phyloP scores from a whole-genome alignment of 2,113 vertebrate genomes.

The Tragelaphus scriptus region DNA sequence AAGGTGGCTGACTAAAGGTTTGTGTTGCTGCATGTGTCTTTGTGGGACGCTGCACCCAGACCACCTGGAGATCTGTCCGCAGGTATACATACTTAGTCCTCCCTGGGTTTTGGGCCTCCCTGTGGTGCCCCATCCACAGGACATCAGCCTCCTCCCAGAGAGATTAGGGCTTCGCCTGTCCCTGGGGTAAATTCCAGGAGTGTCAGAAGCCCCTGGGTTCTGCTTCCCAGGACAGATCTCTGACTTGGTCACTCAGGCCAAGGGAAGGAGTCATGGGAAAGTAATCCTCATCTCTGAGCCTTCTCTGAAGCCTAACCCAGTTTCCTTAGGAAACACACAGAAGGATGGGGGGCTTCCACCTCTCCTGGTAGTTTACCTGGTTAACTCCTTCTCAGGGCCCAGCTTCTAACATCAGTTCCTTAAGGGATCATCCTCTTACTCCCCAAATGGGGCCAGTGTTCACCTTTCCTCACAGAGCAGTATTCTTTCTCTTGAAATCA shows the following conservation, averaged over 20 bases:
- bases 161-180: neutral
- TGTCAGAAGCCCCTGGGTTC: neutral
- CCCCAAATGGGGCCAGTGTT: neutral
- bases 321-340: neutral
- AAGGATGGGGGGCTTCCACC: neutral
- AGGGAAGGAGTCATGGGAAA: neutral
- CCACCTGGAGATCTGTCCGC: neutral
- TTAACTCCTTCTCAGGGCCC: neutral
- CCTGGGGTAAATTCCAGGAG: neutral
- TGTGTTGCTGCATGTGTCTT: neutral
- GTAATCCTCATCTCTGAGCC: neutral
- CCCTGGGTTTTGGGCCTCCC: neutral
- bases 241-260: neutral
- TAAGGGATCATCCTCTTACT: neutral
- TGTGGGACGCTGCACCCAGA: neutral
- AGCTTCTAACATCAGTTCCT: neutral
- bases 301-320: neutral
- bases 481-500: neutral
- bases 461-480: neutral
- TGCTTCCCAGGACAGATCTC: neutral
- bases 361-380: neutral
- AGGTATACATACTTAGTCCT: neutral
- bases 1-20: neutral
- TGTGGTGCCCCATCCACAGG: neutral
- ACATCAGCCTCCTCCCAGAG: neutral